phyloP scores from a whole-genome alignment of 2,797 vertebrate genomes.

The Poliocrania exsul region DNA sequence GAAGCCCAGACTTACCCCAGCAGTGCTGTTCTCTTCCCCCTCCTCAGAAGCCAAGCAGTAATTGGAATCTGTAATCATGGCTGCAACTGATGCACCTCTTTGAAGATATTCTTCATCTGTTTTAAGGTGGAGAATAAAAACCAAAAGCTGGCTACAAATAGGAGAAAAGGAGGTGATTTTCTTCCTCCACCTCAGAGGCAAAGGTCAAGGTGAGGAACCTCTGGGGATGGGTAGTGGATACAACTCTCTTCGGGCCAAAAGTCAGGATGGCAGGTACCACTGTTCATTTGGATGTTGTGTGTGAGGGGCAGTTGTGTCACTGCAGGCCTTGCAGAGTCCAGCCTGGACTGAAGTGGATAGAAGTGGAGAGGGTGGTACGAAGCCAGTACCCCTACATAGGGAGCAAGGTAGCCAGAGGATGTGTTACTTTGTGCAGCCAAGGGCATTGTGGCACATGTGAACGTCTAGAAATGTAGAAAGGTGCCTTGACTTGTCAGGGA shows the following conservation, averaged over 20 bases:
- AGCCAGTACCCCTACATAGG: not conserved
- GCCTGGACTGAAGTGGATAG: not conserved
- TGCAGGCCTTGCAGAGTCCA: not conserved
- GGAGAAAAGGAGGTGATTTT: not conserved
- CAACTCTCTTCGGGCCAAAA: not conserved
- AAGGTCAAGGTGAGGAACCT: not conserved
- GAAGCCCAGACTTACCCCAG: not conserved
- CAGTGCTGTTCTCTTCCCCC: not conserved
- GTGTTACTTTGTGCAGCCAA: not conserved
- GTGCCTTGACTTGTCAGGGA: not conserved
- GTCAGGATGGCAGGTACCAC: not conserved
- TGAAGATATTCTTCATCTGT: not conserved
- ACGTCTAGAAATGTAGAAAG: not conserved
- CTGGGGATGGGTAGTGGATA: not conserved
- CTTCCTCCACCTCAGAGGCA: not conserved
- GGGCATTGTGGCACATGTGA: not conserved
- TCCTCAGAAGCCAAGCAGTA: not conserved
- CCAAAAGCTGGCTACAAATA: not conserved
- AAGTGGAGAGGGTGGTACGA: not conserved
- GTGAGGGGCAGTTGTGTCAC: not conserved
- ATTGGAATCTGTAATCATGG: not conserved
- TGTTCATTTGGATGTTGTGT: not conserved
- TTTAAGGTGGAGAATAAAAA: not conserved
- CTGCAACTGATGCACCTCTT: not conserved
- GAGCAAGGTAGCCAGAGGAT: not conserved